phyloP scores from a whole-genome alignment of 92 coral and sea anemone species.

The Paragorgia papillata region DNA sequence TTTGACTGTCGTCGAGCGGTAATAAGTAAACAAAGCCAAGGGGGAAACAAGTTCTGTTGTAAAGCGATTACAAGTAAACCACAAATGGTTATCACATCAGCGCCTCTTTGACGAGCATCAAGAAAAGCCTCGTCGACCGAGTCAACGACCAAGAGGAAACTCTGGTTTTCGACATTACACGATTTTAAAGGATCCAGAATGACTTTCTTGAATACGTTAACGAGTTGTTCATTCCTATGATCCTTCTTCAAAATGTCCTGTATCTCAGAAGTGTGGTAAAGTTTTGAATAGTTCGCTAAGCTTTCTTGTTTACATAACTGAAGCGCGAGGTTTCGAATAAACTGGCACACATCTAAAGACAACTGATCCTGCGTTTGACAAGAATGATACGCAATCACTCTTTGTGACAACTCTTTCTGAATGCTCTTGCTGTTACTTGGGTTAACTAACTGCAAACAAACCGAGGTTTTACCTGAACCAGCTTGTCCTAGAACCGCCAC shows the following conservation, averaged over 20 bases:
- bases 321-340: conserved; percentile 81
- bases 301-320: conserved; percentile 83
- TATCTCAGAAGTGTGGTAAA: conserved; percentile 70
- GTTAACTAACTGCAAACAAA: conserved; percentile 73
- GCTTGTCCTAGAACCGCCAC: conserved; percentile 92
- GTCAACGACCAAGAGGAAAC: conserved; percentile 76
- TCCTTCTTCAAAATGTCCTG: conserved; percentile 76
- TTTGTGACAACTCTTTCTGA: conserved; percentile 69
- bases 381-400: conserved; percentile 81
- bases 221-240: conserved; percentile 78
- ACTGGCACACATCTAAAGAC: conserved; percentile 82
- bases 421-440: conserved; percentile 74
- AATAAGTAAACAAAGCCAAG: conserved; percentile 84
- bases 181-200: conserved; percentile 89
- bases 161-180: conserved; percentile 73
- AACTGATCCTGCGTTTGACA: conserved; percentile 81
- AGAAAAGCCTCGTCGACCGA: conserved; percentile 92
- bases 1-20: conserved; percentile 97
- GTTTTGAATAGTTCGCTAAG: conserved; percentile 72
- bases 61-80: conserved; percentile 78
- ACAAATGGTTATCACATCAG: conserved; percentile 77
- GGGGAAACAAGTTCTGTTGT: conserved; percentile 83
- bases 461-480: conserved; percentile 93
- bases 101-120: conserved; percentile 70
- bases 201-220: conserved; percentile 79